Base-by-base conservation (phyloP, 2,888 invertebrate species). In the Epistrophe grossulariae region DNA sequence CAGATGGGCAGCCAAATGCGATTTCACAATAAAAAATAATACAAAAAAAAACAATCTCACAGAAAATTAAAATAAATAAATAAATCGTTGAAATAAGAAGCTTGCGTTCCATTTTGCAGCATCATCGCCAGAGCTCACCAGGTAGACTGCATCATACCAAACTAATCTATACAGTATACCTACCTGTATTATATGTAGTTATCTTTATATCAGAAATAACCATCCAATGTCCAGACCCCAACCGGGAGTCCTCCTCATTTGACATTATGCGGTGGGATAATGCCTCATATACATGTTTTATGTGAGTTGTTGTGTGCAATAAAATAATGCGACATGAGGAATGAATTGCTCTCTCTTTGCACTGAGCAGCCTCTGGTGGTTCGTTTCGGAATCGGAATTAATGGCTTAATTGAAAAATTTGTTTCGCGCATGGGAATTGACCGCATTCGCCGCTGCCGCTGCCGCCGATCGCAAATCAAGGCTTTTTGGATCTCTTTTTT, bases 361-460 rank as follows among this genome's bases (percentile, higher is more conserved):
- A 43, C 35, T 68, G 68, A 19, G 35, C 24, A 19, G 35, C 24
- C 50, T 50, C 35, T 28, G 45, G 4, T 66, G 90, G 10, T 4
- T 19, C 35, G 11, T 11, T 19, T 31, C 6, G 76, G 79, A 24
- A 59, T 91, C 88, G 90, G 91, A 92, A 91, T 91, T 91, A 92
- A 92, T 91, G 90, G 91, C 91, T 92, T 92, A 91, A 92, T 92
- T 92, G 92, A 92, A 92, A 91, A 92, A 91, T 92, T 91, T 91
- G 90, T 90, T 89, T 90, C 91, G 90, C 91, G 89, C 90, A 90
- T 89, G 89, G 89, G 89, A 90, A 90, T 89, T 89, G 17, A n/a
- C 64, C 4, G 19, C 4, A 13, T 57, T 89, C 82, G 68, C n/a
- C n/a, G n/a, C n/a, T n/a, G n/a, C n/a, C n/a, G n/a, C n/a, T n/a